Evolutionary conservation across 2,113 vertebrate species (phyloP).

Genomic region (Tautogolabrus adspersus): DNA sequence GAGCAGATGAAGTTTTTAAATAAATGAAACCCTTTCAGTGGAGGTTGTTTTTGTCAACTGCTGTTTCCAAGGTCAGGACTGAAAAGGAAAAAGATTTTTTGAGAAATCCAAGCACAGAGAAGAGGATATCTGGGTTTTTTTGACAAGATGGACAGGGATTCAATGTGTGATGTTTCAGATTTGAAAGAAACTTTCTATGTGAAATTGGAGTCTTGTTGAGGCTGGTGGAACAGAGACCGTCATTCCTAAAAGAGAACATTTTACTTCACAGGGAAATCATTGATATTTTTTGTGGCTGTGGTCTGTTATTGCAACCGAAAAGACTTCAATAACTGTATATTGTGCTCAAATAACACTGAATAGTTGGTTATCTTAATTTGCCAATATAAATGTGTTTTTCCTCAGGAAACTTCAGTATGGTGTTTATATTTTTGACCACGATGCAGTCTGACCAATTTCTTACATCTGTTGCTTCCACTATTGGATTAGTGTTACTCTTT

Average conservation of each 20-base stretch:
- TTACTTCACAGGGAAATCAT: background rate
- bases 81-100: background rate
- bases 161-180: constrained; percentile 3
- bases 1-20: background rate
- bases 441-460: constrained; percentile 19
- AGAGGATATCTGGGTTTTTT: too few relatives aligned
- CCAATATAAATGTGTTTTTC: constrained; percentile 20
- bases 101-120: background rate
- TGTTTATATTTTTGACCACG: constrained; percentile 1
- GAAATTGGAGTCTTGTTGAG: background rate
- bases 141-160: background rate
- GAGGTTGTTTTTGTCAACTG: background rate
- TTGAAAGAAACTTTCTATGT: background rate
- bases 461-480: constrained; percentile 4
- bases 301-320: constrained; percentile 2
- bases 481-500: background rate
- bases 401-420: constrained; percentile 11
- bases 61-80: background rate
- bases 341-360: background rate
- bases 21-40: background rate
- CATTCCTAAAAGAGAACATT: background rate
- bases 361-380: background rate
- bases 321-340: constrained; percentile 7
- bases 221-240: background rate
- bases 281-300: background rate